A percentile compares a stretch with the other conserved stretches of the same genome.
These are phyloP conservation scores for Diadumene lineata DNA, from an alignment of 92 coral and sea anemone species.

Conservation along the genomic window DNA sequence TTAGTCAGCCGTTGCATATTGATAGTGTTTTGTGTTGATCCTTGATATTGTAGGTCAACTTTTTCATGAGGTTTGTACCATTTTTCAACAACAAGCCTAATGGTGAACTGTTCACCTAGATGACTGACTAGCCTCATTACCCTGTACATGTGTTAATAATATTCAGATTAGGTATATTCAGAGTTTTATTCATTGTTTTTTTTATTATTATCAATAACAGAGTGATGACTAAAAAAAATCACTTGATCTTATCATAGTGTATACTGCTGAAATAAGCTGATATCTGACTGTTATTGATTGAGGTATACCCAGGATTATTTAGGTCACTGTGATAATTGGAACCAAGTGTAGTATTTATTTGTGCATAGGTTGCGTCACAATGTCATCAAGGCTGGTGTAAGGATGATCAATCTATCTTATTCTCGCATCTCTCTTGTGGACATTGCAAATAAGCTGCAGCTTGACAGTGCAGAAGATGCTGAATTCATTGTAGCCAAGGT, in stretches of 20 bases:
- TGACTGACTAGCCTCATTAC: too few relatives aligned
- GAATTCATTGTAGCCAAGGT: constrained; percentile 99
- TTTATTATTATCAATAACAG: constrained; percentile 9
- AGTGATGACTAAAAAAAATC: constrained; percentile 35
- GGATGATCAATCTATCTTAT: constrained; percentile 96
- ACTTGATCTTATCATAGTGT: constrained; percentile 48
- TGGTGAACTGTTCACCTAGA: too few relatives aligned
- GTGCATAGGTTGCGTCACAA: constrained; percentile 84
- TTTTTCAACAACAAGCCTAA: too few relatives aligned
- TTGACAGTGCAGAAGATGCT: constrained; percentile 99
- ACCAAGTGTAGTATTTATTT: too few relatives aligned
- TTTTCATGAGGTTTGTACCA: too few relatives aligned
- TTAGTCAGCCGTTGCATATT: background rate
- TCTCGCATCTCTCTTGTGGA: constrained; percentile 92
- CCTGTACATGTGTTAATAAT: too few relatives aligned
- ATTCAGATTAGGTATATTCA: too few relatives aligned
- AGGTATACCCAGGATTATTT: background rate
- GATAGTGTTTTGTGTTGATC: background rate
- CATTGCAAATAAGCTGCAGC: constrained; percentile 91
- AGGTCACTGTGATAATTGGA: too few relatives aligned
- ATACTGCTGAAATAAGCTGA: constrained; percentile 43
- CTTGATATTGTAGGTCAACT: too few relatives aligned
- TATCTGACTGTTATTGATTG: constrained; percentile 38
- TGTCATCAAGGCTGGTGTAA: constrained; percentile 96
- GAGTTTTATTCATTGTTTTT: background rate